phyloP scores from a whole-genome alignment of 2,797 vertebrate species.

The Cottoperca gobio region DNA sequence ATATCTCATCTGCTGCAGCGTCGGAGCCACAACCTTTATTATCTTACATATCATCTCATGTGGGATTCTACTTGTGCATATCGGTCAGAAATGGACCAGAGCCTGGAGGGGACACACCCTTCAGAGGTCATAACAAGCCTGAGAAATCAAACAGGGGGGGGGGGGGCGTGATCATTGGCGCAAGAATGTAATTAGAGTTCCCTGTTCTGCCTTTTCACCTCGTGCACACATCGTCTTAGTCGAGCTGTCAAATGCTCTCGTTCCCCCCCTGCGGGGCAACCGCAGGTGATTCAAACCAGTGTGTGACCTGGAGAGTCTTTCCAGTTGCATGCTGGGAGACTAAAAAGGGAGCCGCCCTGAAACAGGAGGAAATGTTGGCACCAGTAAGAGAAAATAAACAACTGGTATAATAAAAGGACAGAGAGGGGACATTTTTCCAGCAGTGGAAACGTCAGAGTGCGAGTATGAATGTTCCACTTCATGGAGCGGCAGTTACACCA shows the following conservation, averaged over 20 bases:
- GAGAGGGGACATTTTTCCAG: conserved; percentile 4
- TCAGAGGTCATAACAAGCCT: conserved; percentile 27
- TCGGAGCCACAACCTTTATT: conserved; percentile 5
- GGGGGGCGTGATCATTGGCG: neutral
- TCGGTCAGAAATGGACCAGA: conserved; percentile 20
- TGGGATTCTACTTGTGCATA: neutral
- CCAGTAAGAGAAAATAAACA: conserved; percentile 13
- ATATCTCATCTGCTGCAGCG: conserved; percentile 20
- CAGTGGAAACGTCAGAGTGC: neutral
- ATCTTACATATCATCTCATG: conserved; percentile 1
- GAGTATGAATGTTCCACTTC: neutral
- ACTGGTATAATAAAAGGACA: neutral
- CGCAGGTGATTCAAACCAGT: conserved; percentile 21
- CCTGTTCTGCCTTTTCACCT: neutral
- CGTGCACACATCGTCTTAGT: neutral
- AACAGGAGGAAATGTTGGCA: conserved; percentile 1
- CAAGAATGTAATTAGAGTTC: conserved; percentile 20
- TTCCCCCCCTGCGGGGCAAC: neutral
- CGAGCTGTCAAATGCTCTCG: conserved; percentile 19
- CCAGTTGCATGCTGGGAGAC: conserved; percentile 34
- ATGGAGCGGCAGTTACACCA: no score
- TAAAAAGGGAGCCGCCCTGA: conserved; percentile 13
- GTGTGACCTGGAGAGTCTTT: neutral
- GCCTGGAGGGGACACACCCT: conserved; percentile 32
- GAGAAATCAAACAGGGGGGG: conserved; percentile 38